Conservation (phyloP, 1,140 invertebrate species). For the Vanessa atalanta region DNA sequence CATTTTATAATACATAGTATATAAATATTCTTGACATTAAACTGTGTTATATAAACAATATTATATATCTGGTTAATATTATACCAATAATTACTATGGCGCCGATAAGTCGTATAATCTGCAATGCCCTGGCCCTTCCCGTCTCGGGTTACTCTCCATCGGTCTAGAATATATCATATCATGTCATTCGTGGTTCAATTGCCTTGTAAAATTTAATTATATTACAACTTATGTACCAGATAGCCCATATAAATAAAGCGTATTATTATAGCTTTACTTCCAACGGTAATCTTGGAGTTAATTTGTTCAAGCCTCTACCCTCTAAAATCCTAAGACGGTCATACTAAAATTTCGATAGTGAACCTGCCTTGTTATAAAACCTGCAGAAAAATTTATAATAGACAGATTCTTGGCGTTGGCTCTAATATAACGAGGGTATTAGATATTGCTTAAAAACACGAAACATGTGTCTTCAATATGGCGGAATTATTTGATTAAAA, state of each 20-base stretch:
- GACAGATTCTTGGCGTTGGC: too few relatives aligned
- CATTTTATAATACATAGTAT: neutral
- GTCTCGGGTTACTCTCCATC: conserved; percentile 14
- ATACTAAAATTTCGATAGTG: too few relatives aligned
- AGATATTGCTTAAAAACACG: too few relatives aligned
- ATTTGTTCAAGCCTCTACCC: too few relatives aligned
- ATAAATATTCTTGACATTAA: neutral
- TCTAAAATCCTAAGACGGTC: too few relatives aligned
- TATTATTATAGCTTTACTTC: too few relatives aligned
- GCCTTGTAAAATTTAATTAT: conserved; percentile 9
- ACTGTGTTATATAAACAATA: neutral
- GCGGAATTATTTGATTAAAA: too few relatives aligned
- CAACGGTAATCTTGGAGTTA: too few relatives aligned
- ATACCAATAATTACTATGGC: conserved; percentile 4
- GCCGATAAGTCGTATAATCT: conserved; percentile 12
- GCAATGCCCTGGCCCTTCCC: conserved; percentile 2
- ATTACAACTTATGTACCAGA: neutral
- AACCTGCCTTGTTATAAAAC: too few relatives aligned
- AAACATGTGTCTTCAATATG: too few relatives aligned
- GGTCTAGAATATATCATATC: neutral
- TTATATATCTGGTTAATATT: neutral
- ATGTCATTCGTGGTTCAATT: conserved; percentile 12
- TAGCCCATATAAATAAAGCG: neutral
- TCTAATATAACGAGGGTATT: too few relatives aligned
- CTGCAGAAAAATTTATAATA: too few relatives aligned